Evolutionary conservation across 2,113 vertebrate species (phyloP), one percentile per base, ranked within the genome.

Genomic region (Centropus unirufus): DNA sequence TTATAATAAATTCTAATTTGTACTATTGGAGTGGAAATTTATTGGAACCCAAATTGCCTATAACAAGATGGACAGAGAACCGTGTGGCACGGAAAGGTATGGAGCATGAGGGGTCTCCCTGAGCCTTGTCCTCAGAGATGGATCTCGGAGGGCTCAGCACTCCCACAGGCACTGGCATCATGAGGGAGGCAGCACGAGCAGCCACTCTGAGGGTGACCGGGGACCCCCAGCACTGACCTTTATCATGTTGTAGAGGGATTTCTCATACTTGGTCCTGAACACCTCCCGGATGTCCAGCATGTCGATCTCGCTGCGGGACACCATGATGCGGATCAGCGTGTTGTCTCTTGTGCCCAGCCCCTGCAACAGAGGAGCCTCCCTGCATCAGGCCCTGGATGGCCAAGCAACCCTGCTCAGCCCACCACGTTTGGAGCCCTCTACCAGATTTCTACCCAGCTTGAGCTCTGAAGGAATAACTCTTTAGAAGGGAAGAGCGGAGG

Each of bases 251-350:
- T 99, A 98, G 40, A 99, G 98, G 0, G 99, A 99, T 94, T 99
- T 99, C 57, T 99, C 99, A 3, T 99, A 99, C 72, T 98, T 98
- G 89, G 99, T 98, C 92, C 99, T 98, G 97, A 99, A 99, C 94
- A 98, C 99, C 95, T 99, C 99, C 23, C 99, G 97, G 70, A 99
- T 99, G 95, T 99, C 99, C 90, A 99, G 95, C 98, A 99, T 99
- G 96, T 99, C 99, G 3, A 99, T 98, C 97, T 99, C 99, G 4
- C 99, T 98, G 61, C 99, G 99, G 46, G 97, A 98, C 89, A 99
- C 98, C 99, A 99, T 99, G 97, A 99, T 99, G 73, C 99, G 98
- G 96, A 99, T 99, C 96, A 99, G 97, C 0, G 98, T 99, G 98
- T 99, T 99, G 97, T 99, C 99, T 10, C 98, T 98, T 0, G 99